Conservation (phyloP, 2,888 invertebrate genomes). For the Leptopilina syphax region DNA sequence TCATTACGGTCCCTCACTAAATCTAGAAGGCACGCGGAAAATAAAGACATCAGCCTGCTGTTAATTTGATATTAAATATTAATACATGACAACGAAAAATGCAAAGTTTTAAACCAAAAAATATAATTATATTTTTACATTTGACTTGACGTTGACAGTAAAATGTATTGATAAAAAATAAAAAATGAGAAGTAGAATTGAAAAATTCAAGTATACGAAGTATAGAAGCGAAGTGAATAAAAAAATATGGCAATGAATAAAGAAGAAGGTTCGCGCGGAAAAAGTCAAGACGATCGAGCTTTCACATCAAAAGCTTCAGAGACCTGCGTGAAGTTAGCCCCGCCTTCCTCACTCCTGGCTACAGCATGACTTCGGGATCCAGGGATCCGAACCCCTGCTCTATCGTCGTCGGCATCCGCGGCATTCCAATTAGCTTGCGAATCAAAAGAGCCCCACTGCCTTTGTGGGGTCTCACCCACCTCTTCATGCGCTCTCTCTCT, state of each 20-base stretch:
- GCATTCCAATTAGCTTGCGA: slow-evolving; percentile 77
- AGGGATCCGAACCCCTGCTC: slow-evolving; percentile 64
- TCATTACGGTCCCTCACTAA: slow-evolving; percentile 55
- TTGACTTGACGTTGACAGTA: too few relatives aligned
- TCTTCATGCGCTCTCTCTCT: slow-evolving; percentile 49
- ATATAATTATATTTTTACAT: too few relatives aligned
- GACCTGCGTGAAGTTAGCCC: slow-evolving; percentile 69
- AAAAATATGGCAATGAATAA: not conserved
- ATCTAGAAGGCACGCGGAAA: not conserved
- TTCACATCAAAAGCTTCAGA: slow-evolving; percentile 43
- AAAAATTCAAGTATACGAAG: too few relatives aligned
- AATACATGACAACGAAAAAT: too few relatives aligned
- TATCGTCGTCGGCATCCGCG: slow-evolving; percentile 75
- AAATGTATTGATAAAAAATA: too few relatives aligned
- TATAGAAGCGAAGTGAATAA: too few relatives aligned
- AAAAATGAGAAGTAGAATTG: too few relatives aligned
- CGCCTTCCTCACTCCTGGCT: slow-evolving; percentile 64
- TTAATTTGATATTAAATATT: not conserved
- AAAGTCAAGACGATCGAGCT: slow-evolving; percentile 37
- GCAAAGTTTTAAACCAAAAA: too few relatives aligned
- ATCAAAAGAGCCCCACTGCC: slow-evolving; percentile 76
- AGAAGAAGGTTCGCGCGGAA: slow-evolving; percentile 5
- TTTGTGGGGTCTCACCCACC: slow-evolving; percentile 74
- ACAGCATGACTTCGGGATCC: slow-evolving; percentile 65
- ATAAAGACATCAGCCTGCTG: slow-evolving; percentile 1